Conservation (phyloP, 2,113 vertebrate species). For the Hippocampus abdominalis region DNA sequence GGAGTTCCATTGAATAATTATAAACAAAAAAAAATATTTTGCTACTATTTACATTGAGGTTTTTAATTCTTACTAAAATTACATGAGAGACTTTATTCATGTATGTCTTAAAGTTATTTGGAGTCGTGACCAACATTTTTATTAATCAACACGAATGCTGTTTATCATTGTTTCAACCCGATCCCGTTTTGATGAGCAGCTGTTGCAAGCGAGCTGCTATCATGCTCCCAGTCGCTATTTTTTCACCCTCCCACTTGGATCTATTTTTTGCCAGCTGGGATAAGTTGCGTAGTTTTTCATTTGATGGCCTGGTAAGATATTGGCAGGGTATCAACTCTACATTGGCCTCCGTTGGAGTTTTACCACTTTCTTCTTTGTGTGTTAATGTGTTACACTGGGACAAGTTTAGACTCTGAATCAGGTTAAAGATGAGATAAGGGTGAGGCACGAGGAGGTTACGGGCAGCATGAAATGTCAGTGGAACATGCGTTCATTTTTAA, state of each 20-base stretch:
- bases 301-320: constrained; percentile 10
- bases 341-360: constrained; percentile 32
- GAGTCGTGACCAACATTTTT: not conserved
- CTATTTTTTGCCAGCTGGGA: constrained; percentile 41
- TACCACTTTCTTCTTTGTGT: constrained; percentile 33
- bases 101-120: not conserved
- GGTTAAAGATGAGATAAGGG: constrained; percentile 21
- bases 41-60: not conserved
- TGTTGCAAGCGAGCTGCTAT: constrained; percentile 8
- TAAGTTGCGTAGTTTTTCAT: constrained; percentile 20
- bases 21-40: not conserved
- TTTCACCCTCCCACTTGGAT: not conserved
- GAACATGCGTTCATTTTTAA: not conserved
- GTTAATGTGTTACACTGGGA: constrained; percentile 39
- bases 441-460: constrained; percentile 18
- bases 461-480: not conserved
- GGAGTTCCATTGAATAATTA: too few species aligned
- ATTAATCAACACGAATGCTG: not conserved
- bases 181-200: constrained; percentile 17
- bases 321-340: constrained; percentile 42
- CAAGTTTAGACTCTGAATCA: constrained; percentile 20
- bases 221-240: constrained; percentile 26
- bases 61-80: not conserved
- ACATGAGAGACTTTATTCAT: too few species aligned
- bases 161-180: not conserved